Evolutionary conservation across 2,113 vertebrate species (phyloP).

Genomic region (Ophiodon elongatus): DNA sequence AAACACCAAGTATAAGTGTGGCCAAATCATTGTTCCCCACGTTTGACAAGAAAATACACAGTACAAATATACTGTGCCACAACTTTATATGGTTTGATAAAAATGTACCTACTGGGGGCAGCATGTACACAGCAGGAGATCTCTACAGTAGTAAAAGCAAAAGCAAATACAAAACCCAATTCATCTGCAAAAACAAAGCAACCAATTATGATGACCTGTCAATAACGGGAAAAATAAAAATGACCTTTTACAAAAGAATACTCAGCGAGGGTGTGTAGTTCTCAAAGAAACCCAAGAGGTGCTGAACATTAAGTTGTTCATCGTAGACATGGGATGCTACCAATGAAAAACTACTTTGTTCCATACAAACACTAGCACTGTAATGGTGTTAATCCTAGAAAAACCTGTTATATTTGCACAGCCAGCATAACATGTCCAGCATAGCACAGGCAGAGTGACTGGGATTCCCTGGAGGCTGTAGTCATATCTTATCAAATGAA

Average conservation of each 20-base stretch:
- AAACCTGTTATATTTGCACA: constrained; percentile 55
- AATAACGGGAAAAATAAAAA: neutral
- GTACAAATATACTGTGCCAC: constrained; percentile 34
- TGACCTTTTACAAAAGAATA: neutral
- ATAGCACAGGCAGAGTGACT: constrained; percentile 22
- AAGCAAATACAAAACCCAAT: constrained; percentile 30
- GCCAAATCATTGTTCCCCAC: constrained; percentile 20
- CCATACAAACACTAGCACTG: constrained; percentile 34
- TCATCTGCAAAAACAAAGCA: constrained; percentile 4
- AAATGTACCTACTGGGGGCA: constrained; percentile 22
- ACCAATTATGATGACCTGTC: neutral
- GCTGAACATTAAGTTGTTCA: constrained; percentile 8
- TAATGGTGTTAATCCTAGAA: constrained; percentile 66
- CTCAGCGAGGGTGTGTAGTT: neutral
- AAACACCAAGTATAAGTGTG: constrained; percentile 20
- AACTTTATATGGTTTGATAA: constrained; percentile 30
- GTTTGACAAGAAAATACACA: constrained; percentile 25
- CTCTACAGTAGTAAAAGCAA: neutral
- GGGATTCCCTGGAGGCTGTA: constrained; percentile 41
- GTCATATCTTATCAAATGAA: constrained; percentile 30
- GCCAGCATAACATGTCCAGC: constrained; percentile 37
- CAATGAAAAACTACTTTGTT: constrained; percentile 43
- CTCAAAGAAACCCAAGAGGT: constrained; percentile 2
- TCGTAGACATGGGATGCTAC: constrained; percentile 33
- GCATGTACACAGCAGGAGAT: constrained; percentile 17